Evolutionary conservation across 1,140 invertebrate species (phyloP).

Genomic region (Euura lappo): DNA sequence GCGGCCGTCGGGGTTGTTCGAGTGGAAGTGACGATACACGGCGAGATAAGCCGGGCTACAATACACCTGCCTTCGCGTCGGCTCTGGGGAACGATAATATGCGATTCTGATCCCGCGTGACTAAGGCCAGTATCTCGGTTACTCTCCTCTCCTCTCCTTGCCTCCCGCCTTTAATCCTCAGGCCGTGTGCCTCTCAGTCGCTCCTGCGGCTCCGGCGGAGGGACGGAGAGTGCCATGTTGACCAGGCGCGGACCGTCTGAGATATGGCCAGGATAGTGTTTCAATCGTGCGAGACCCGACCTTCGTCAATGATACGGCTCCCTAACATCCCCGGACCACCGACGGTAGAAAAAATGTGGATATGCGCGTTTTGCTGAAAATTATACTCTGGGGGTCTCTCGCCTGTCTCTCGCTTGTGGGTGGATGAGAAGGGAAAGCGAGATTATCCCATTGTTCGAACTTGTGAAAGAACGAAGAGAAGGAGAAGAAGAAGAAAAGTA

Average conservation of each 20-base stretch:
- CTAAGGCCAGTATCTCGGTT: constrained; percentile 23
- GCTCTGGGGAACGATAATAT: constrained; percentile 47
- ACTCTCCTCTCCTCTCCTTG: not conserved
- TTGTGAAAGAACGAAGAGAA: too few species aligned
- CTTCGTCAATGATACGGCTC: constrained; percentile 45
- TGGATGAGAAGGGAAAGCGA: not conserved
- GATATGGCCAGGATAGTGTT: constrained; percentile 59
- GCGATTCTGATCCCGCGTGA: constrained; percentile 48
- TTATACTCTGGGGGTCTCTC: not conserved
- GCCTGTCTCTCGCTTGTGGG: not conserved
- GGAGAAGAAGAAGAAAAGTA: not conserved
- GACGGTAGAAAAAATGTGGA: not conserved
- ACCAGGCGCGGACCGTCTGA: constrained; percentile 53
- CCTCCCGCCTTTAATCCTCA: constrained; percentile 8
- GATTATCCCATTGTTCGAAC: too few species aligned
- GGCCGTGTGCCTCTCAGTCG: not conserved
- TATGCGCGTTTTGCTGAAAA: not conserved
- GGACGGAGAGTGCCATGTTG: constrained; percentile 50
- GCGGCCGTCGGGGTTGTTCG: not conserved
- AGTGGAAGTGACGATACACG: constrained; percentile 32
- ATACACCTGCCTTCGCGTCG: constrained; percentile 27
- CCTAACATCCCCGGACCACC: constrained; percentile 4
- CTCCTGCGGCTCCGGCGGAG: constrained; percentile 6
- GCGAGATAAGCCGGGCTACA: constrained; percentile 28
- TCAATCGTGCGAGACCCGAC: constrained; percentile 49